phyloP scores from a whole-genome alignment of 2,113 vertebrate species.

The Cavia aperea region DNA sequence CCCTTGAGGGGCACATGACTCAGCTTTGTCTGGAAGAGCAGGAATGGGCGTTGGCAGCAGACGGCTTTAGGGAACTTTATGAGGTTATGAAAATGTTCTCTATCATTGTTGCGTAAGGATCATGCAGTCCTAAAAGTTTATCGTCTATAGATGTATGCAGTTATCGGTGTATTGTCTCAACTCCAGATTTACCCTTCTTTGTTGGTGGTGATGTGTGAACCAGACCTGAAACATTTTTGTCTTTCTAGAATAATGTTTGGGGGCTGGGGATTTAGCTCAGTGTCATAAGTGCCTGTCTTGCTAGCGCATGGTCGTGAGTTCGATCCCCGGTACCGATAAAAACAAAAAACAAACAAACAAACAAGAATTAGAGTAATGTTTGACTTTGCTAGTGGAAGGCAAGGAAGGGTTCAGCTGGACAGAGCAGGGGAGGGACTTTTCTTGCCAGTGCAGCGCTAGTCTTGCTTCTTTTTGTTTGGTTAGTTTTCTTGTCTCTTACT shows the following conservation, averaged over 20 bases:
- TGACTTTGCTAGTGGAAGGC: not conserved
- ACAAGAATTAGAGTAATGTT: no score
- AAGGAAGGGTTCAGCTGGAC: not conserved
- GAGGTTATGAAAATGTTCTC: not conserved
- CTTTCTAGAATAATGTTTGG: not conserved
- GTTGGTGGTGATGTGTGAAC: not conserved
- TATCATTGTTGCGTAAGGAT: not conserved
- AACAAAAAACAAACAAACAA: no score
- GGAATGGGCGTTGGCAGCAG: not conserved
- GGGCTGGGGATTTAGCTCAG: no score
- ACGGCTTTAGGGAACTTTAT: not conserved
- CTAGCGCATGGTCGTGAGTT: no score
- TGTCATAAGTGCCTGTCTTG: no score
- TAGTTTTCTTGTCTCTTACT: not conserved
- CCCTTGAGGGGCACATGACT: not conserved
- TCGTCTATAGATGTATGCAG: fast-evolving
- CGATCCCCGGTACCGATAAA: no score
- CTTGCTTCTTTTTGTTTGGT: not conserved
- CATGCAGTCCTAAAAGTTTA: fast-evolving
- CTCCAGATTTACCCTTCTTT: not conserved
- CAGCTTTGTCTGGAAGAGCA: not conserved
- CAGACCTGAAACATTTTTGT: not conserved
- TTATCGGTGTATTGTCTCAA: not conserved
- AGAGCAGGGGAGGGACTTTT: not conserved
- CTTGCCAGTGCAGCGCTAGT: not conserved